phyloP scores from a whole-genome alignment of 1,140 invertebrate genomes.

The Eubasilissa regina region DNA sequence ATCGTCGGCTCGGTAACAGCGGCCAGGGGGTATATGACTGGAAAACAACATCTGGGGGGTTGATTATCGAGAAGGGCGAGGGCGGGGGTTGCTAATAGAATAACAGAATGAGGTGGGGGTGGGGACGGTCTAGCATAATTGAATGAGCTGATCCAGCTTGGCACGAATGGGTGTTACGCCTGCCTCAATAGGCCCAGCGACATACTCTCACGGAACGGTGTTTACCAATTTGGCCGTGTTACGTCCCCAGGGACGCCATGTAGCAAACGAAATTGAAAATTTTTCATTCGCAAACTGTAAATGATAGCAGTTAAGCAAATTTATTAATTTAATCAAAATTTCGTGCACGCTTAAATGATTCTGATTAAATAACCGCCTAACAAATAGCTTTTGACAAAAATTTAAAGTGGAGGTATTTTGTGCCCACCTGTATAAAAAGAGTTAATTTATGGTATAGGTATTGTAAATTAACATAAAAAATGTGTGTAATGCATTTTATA shows the following conservation, averaged over 20 bases:
- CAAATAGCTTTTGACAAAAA: too few species aligned
- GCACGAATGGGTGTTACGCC: slow-evolving; percentile 18
- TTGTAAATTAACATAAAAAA: too few species aligned
- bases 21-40: neutral
- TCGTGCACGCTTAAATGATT: neutral
- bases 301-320: neutral
- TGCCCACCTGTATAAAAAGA: too few species aligned
- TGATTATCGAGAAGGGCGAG: neutral
- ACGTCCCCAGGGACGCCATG: neutral
- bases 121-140: slow-evolving; percentile 45
- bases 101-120: neutral
- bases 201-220: neutral
- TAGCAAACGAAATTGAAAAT: slow-evolving; percentile 19
- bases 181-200: neutral
- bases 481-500: too few species aligned
- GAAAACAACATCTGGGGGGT: slow-evolving; percentile 32
- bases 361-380: too few species aligned
- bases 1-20: slow-evolving; percentile 27
- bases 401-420: too few species aligned
- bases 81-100: neutral
- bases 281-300: neutral
- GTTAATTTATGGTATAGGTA: too few species aligned
- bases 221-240: slow-evolving; percentile 3
- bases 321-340: neutral
- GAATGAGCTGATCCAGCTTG: slow-evolving; percentile 53